Base-by-base conservation (phyloP, 2,113 vertebrate species). In the Oreochromis aureus region DNA sequence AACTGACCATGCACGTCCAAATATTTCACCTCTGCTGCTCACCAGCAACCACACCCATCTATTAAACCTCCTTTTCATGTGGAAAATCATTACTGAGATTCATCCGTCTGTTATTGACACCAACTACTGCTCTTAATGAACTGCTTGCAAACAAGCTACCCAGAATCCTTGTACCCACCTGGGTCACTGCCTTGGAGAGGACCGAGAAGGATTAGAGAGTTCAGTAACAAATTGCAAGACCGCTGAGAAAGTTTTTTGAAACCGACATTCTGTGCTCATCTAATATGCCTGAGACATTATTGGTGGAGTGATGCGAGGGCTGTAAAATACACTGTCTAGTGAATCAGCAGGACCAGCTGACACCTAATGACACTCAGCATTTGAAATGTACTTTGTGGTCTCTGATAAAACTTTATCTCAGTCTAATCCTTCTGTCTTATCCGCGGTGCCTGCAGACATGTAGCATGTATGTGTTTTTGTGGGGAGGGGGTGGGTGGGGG, bases 381-480 rank as follows among this genome's bases (percentile, higher is more conserved):
- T 69, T 13, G 59, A 93, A 91, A 93, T 87, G 93, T 94, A 94
- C 89, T 92, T 71, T 90, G 88, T 93, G 92, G 84, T 94, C 87
- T 94, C 88, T 92, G 90, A 89, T 90, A 34, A 73, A 90, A 93
- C 89, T 87, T 90, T 86, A 86, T 94, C 89, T 94, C 91, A 94
- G 89, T 92, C 91, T 93, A 90, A 94, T 93, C 94, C 92, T 94
- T 90, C 95, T 94, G 94, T 95, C 91, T 94, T 89, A 93, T 94
- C 94, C 94, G 84, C 94, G 93, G 95, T 96, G 95, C 95, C 96
- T 96, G 95, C 95, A 95, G 94, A 97, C 92, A 96, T 96, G 96
- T 97, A 97, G 96, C 96, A 96, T 96, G 96, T 96, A 92, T 95
- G 93, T 95, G 93, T 94, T 95, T 90, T 88, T 86, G 92, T 79